phyloP scores from a whole-genome alignment of 2,113 vertebrate species.

The Festucalex cinctus region DNA sequence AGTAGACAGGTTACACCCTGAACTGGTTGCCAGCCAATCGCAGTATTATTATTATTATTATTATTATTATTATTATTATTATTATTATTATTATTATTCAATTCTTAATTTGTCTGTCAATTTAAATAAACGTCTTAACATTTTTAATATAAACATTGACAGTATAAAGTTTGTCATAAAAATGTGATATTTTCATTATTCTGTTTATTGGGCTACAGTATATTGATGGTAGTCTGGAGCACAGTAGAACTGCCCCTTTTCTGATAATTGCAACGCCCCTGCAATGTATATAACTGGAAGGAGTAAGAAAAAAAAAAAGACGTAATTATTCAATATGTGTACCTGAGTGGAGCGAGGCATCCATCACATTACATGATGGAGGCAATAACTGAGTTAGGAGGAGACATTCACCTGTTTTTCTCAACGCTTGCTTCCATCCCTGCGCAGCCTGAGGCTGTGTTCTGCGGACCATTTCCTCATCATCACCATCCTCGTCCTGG shows the following conservation, averaged over 20 bases:
- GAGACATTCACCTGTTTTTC: conserved; percentile 41
- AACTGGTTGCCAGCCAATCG: no score
- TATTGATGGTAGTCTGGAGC: not conserved
- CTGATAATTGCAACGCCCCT: not conserved
- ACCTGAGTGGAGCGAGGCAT: conserved; percentile 14
- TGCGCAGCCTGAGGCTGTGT: conserved; percentile 39
- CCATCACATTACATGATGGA: conserved; percentile 4
- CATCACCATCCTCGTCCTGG: not conserved
- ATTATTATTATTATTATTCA: no score
- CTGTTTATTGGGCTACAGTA: no score
- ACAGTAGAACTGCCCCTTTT: not conserved
- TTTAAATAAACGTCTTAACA: no score
- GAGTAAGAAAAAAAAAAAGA: not conserved
- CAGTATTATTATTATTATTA: no score
- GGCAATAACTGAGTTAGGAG: conserved; percentile 32
- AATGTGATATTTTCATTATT: not conserved
- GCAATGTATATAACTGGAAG: no score
- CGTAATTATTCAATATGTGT: not conserved
- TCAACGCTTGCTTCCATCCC: conserved; percentile 33
- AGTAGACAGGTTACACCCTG: no score
- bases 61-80: no score
- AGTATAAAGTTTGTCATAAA: not conserved
- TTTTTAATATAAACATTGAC: no score
- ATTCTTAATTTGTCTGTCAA: no score
- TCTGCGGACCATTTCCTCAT: conserved; percentile 43